A percentile compares a stretch with the other conserved stretches of the same genome.
Conservation (phyloP, 2,113 vertebrate species). For the Rana temporaria region DNA sequence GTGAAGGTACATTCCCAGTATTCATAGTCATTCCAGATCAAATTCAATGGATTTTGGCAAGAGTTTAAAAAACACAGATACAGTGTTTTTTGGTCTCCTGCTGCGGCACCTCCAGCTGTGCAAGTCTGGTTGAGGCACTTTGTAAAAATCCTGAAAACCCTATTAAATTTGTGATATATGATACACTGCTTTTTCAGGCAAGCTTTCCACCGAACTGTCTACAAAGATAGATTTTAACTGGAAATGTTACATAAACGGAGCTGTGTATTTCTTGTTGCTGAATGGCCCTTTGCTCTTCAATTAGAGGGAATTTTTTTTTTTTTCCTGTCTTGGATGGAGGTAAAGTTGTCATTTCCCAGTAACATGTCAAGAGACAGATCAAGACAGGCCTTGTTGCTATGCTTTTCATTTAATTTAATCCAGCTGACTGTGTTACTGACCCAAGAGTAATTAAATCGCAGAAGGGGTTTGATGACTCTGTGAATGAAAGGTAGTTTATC, state of each 20-base stretch:
- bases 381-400: conserved; percentile 10
- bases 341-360: conserved; percentile 13
- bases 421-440: not conserved
- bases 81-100: conserved; percentile 79
- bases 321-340: conserved; percentile 2
- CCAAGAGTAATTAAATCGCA: conserved; percentile 47
- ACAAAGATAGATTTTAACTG: conserved; percentile 74
- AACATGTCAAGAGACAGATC: conserved; percentile 10
- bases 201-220: conserved; percentile 82
- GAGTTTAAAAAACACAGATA: conserved; percentile 88
- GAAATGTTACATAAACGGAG: conserved; percentile 55
- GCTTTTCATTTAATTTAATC: conserved; percentile 24
- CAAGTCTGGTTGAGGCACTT: conserved; percentile 83
- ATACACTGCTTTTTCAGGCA: conserved; percentile 74
- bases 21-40: conserved; percentile 97
- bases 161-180: conserved; percentile 87
- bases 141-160: conserved; percentile 85
- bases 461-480: conserved; percentile 48
- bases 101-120: conserved; percentile 83
- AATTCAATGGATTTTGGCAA: conserved; percentile 95
- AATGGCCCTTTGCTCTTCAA: conserved; percentile 37
- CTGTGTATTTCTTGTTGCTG: conserved; percentile 24
- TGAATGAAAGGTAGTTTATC: conserved; percentile 1
- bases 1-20: conserved; percentile 96
- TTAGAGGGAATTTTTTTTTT: conserved; percentile 16